These are phyloP conservation scores for Prosapia bicincta DNA, from an alignment of 2,888 invertebrate genomes.

Conservation along the genomic window DNA sequence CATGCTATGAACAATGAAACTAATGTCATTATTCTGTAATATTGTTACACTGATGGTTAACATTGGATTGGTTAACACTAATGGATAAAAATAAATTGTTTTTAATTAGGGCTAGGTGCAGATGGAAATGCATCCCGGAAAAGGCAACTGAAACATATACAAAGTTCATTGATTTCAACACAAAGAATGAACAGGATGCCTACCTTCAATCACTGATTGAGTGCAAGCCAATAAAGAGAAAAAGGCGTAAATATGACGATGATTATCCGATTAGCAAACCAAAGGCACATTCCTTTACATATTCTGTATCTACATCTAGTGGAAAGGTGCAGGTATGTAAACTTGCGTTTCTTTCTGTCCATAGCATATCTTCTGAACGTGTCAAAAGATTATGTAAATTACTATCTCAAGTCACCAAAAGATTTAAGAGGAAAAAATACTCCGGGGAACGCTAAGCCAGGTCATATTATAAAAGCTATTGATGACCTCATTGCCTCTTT, in stretches of 20 bases:
- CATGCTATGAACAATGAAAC: too few species aligned
- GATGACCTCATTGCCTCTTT: slow-evolving; percentile 9
- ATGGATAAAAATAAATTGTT: too few species aligned
- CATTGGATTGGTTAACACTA: too few species aligned
- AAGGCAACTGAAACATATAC: background rate
- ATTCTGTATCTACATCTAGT: background rate
- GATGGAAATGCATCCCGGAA: slow-evolving; percentile 11
- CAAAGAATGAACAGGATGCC: slow-evolving; percentile 6
- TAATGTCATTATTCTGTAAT: too few species aligned
- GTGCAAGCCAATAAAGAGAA: slow-evolving; percentile 4
- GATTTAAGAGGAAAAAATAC: slow-evolving; percentile 8
- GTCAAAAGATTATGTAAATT: background rate
- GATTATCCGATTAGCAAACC: background rate
- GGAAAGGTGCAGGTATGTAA: slow-evolving; percentile 4
- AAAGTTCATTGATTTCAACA: slow-evolving; percentile 3
- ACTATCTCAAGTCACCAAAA: background rate
- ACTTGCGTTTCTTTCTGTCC: slow-evolving; percentile 9
- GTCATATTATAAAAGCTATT: slow-evolving; percentile 2
- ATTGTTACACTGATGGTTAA: too few species aligned
- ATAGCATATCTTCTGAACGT: background rate
- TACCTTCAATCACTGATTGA: slow-evolving; percentile 9
- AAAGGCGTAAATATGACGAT: background rate
- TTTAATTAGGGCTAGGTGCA: background rate
- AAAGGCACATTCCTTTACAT: background rate
- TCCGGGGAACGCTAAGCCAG: slow-evolving; percentile 10